Base-by-base conservation (phyloP, 92 coral and sea anemone species). In the Actinernus sp. region DNA sequence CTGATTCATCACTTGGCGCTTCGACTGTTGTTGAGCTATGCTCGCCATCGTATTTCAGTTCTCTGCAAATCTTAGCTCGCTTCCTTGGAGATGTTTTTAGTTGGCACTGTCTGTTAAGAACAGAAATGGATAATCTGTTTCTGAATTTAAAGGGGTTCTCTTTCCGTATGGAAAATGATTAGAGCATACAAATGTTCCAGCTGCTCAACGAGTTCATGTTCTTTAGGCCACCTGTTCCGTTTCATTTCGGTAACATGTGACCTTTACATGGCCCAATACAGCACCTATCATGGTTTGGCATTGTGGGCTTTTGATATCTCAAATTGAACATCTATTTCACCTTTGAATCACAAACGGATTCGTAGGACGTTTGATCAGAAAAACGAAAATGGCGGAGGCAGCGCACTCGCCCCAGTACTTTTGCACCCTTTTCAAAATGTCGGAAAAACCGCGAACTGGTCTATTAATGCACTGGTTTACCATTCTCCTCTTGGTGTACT, bases 161-260 rank as follows among this genome's bases (percentile, higher is more conserved):
- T 40, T 26, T 23, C 67, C 67, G 22, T 39, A 14, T 14, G 55
- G 55, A 37, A 41, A 61, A 37, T 43, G 69, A 41, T 25, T 61
- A 34, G 69, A 61, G 46, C 69, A 61, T 29, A 41, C 69, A 26
- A 61, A 43, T 26, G 69, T 61, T 44, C 69, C 55, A 26, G 31
- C 30, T 39, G 55, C 28, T 18, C 69, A 6, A 34, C 8, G 41
- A 34, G 41, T 6, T 34, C 8, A 14, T 34, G 41, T 6, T 34
- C 41, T 34, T 34, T 6, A 34, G 41, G 41, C 41, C 6, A 34
- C 6, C 41, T 6, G 14, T 34, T 6, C 41, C 41, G 14, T 6
- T 6, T 34, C 14, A 34, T 34, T 34, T 34, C 14, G 8, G 14
- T 34, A 6, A 14, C 41, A 34, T 34, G 41, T 14, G 41, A 34